Evolutionary conservation across 1,140 invertebrate genomes (phyloP), one percentile per base, ranked within the genome.

Genomic region (Euura saliciscinereae): DNA sequence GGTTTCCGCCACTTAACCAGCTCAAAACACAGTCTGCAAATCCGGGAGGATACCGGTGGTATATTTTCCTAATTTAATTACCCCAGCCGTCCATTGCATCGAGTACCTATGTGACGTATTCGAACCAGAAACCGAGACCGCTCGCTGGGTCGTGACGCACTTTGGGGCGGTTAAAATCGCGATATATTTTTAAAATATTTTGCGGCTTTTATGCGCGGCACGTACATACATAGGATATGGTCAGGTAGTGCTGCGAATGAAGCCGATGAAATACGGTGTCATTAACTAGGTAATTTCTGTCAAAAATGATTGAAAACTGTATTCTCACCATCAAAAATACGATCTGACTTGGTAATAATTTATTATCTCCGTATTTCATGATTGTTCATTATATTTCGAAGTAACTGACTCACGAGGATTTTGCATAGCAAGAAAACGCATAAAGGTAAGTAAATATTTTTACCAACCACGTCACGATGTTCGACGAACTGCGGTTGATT

Each of bases 371-470:
- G 13, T 59, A 59, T 59, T 59, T 59, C 51, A 59, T 11, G 6
- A 59, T 11, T 11, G 10, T 6, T 8, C 51, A 11, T 59, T 11
- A 59, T 59, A 2, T 6, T 59, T 59, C 51, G 51, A 59, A 6
- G 51, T 59, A 59, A n/a, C 13, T 59, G 8, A 59, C 3, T 8
- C 51, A n/a, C 51, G 5, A 11, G 13, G 8, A 59, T 6, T 59
- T 59, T 59, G 51, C 51, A 59, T 3, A 8, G 51, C 13, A 11
- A 8, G 13, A 59, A 59, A 8, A 59, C 13, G 3, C 51, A 11
- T 59, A 8, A 59, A 59, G 51, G 51, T 3, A n/a, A 59, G 51
- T 59, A 59, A 59, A 59, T 59, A 59, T 59, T 59, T 59, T 59
- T 59, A 59, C 13, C 13, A 59, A 59, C 51, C 10, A 11, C 51